phyloP scores from a whole-genome alignment of 2,113 vertebrate species.

The Dipodomys merriami region DNA sequence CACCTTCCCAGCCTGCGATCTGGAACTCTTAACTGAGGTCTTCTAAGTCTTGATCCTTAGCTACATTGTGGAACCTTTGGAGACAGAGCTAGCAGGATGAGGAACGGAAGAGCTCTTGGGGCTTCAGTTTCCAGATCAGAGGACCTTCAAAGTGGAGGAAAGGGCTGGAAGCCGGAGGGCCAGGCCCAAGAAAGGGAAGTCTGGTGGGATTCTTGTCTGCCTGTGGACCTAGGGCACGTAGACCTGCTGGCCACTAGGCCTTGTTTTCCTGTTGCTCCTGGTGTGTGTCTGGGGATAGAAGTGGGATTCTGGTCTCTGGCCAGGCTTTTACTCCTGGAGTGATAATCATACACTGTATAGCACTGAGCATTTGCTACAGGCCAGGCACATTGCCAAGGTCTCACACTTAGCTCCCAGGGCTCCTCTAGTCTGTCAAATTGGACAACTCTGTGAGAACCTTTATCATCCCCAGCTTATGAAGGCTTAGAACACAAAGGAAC shows the following conservation, averaged over 20 bases:
- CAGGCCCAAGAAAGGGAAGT: constrained; percentile 52
- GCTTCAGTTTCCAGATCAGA: constrained; percentile 49
- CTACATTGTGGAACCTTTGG: background rate
- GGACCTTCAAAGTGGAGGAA: constrained; percentile 79
- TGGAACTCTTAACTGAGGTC: constrained; percentile 6
- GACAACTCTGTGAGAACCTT: background rate
- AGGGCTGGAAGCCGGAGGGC: constrained; percentile 1
- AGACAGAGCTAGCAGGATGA: background rate
- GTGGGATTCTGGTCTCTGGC: background rate
- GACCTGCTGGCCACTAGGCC: background rate
- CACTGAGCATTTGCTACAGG: background rate
- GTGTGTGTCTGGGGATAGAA: constrained; percentile 13
- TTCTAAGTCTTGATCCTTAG: background rate
- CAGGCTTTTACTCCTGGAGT: constrained; percentile 20
- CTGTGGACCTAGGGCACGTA: constrained; percentile 51
- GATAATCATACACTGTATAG: background rate
- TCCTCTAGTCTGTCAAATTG: background rate
- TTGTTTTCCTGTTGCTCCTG: constrained; percentile 68
- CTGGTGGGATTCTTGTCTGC: constrained; percentile 18
- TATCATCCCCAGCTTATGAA: background rate
- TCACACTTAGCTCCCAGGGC: accelerated
- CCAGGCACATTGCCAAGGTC: background rate
- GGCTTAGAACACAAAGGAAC: background rate
- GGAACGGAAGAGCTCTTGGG: constrained; percentile 29
- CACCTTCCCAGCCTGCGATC: too few species aligned